Evolutionary conservation across 1,140 invertebrate species (phyloP), one percentile per base, ranked within the genome.

Genomic region (Limonius californicus): DNA sequence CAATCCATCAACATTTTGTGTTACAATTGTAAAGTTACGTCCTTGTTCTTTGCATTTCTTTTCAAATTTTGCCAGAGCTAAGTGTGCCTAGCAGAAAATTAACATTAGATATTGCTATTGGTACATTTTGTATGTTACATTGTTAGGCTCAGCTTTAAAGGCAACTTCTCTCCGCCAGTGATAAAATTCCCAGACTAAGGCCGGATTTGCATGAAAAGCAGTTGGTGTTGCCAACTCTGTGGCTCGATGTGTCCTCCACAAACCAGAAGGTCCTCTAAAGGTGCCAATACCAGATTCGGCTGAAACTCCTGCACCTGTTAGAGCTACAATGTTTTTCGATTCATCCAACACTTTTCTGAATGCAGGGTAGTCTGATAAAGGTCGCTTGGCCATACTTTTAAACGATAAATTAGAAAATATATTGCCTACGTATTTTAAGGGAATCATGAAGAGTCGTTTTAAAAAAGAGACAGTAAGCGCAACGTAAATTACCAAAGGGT

Each of bases 1-100:
- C 11, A 97, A 78, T 45, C 89, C 89, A 80, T 97, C 95, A 50
- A 97, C 91, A 83, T 98, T 98, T 78, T 97, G 94, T 0, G 95
- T 97, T 30, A 97, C 85, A 1, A 95, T 80, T 27, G 83, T 85
- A 56, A 92, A 82, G 47, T 75, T 77, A 67, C 84, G 83, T 1
- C 84, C 84, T 69, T 87, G 77, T 18, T 78, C 71, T 64, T 76
- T 70, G 8, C 87, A 77, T 67, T 81, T 78, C 45, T 83, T 78
- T 80, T 95, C 90, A 79, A 85, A 89, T 63, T 88, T 81, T 16
- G 91, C 90, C 65, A 96, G 87, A 3, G 91, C 88, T 61, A 80
- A 76, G 72, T 95, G 94, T 21, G 91, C 92, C 90, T 94, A 66
- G 54, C 62, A 61, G 16, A n/a, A n/a, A n/a, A n/a, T n/a, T 54